Percentiles rank a stretch among this genome's conserved stretches.
Evolutionary conservation across 2,113 vertebrate genomes (phyloP).

Genomic region (Takifugu flavidus): DNA sequence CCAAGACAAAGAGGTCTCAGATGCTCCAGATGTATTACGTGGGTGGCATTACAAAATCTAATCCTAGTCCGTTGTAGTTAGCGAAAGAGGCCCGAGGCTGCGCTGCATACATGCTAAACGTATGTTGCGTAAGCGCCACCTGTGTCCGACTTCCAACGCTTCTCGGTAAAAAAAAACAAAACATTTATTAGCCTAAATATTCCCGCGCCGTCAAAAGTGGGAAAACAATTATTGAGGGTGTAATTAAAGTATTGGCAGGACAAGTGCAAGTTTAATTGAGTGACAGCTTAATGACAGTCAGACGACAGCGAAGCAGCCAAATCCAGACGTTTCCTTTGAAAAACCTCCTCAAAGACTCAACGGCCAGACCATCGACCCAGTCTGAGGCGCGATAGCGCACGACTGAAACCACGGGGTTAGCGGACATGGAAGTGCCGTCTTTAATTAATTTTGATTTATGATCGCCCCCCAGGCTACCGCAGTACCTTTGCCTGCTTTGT

Average conservation of each 20-base stretch:
- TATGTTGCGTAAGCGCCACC: neutral
- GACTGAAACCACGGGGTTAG: constrained; percentile 35
- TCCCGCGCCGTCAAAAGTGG: constrained; percentile 52
- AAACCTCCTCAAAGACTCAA: constrained; percentile 45
- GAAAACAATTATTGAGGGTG: constrained; percentile 71
- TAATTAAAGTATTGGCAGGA: constrained; percentile 75
- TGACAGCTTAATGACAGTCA: constrained; percentile 58
- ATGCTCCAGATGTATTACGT: constrained; percentile 62
- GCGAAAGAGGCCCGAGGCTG: constrained; percentile 35
- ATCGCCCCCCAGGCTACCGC: constrained; percentile 48
- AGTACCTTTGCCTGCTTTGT: constrained; percentile 44
- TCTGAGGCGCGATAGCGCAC: constrained; percentile 27
- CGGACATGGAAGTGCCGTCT: constrained; percentile 46
- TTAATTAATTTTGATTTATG: constrained; percentile 62
- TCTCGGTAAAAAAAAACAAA: constrained; percentile 25
- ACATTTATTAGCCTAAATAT: constrained; percentile 43
- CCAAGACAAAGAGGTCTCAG: constrained; percentile 64
- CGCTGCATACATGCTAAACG: constrained; percentile 20
- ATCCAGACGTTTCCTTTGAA: constrained; percentile 20
- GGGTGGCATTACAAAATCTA: constrained; percentile 66
- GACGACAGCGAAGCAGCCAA: constrained; percentile 40
- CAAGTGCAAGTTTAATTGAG: constrained; percentile 75
- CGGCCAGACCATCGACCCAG: constrained; percentile 35
- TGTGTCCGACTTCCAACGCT: constrained; percentile 21
- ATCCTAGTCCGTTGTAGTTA: constrained; percentile 64